These are phyloP conservation scores for Drosophila mojavensis DNA, from an alignment of 1,140 invertebrate genomes.

Conservation along the genomic window DNA sequence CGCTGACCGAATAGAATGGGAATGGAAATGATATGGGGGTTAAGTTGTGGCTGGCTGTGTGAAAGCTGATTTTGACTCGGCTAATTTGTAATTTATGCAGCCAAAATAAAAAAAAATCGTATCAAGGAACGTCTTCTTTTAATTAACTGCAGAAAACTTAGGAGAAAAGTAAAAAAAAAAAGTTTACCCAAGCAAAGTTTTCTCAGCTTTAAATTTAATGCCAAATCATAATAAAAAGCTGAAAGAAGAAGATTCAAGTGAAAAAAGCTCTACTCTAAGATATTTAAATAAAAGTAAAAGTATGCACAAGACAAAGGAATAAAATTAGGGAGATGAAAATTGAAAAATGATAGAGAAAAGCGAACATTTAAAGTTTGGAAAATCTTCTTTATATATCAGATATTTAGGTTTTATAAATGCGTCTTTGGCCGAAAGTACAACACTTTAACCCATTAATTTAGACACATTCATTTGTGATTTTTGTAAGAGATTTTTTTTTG, in stretches of 20 bases:
- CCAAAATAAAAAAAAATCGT: slow-evolving; percentile 19
- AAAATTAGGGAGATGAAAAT: neutral
- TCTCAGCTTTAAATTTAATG: slow-evolving; percentile 4
- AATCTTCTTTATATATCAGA: no score
- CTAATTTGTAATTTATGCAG: slow-evolving; percentile 80
- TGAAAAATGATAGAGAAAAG: no score
- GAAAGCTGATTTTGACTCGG: slow-evolving; percentile 55
- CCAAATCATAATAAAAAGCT: slow-evolving; percentile 1
- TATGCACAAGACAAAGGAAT: neutral
- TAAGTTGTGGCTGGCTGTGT: slow-evolving; percentile 9
- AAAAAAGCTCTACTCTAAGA: neutral
- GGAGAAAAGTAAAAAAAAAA: slow-evolving; percentile 23
- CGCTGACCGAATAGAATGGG: slow-evolving; percentile 14
- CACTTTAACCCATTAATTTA: neutral
- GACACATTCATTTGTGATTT: neutral
- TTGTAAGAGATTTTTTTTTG: neutral
- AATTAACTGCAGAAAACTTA: slow-evolving; percentile 59
- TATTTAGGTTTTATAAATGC: no score
- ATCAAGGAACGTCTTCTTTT: slow-evolving; percentile 63
- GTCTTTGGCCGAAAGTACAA: neutral
- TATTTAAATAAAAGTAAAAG: neutral
- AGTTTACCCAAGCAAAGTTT: slow-evolving; percentile 9
- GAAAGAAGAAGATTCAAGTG: neutral
- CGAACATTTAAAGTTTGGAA: no score
- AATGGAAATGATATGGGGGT: slow-evolving; percentile 3